Percentiles rank a stretch among this genome's conserved stretches.
Evolutionary conservation across 2,113 vertebrate species (phyloP).

Genomic region (Aythya baeri): DNA sequence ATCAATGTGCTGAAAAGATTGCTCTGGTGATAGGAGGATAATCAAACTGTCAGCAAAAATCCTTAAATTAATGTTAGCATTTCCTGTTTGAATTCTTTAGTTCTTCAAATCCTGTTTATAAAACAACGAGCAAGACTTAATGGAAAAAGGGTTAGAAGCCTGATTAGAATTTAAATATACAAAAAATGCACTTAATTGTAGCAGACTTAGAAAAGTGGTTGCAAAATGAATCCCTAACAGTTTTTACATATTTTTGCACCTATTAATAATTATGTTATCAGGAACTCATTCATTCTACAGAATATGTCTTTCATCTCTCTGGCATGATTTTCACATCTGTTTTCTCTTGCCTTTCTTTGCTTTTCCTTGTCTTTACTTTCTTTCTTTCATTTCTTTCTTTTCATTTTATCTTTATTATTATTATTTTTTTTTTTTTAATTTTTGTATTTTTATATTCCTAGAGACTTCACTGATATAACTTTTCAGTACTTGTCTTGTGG

Average conservation of each 20-base stretch:
- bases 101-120: neutral
- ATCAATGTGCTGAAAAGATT: neutral
- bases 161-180: neutral
- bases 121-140: neutral
- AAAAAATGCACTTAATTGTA: neutral
- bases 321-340: neutral
- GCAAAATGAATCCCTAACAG: neutral
- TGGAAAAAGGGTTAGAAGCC: neutral
- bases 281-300: neutral
- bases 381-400: neutral
- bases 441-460: neutral
- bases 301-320: neutral
- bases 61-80: neutral
- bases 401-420: neutral
- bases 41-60: neutral
- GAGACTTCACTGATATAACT: neutral
- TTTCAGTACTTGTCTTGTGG: neutral
- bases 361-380: neutral
- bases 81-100: neutral
- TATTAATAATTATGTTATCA: neutral
- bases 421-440: no score
- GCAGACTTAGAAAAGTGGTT: neutral
- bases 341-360: neutral
- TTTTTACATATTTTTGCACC: neutral
- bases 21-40: neutral